A percentile compares a stretch with the other conserved stretches of the same genome.
Evolutionary conservation across 2,888 invertebrate species (phyloP).

Genomic region (Chelonus formosanus): DNA sequence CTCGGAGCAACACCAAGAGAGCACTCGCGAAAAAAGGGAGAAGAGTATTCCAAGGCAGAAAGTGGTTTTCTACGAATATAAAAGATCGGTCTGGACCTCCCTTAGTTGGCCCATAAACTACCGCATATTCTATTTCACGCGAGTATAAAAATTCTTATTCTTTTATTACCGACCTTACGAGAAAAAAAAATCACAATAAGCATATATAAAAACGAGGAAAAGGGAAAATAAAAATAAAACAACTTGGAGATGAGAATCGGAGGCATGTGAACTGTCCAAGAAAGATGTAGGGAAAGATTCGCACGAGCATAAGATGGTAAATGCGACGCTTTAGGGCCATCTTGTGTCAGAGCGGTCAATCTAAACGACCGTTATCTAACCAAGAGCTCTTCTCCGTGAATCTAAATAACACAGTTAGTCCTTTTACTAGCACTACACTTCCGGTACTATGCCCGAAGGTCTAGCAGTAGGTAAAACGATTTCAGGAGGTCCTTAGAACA

Average conservation of each 20-base stretch:
- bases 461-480: background rate
- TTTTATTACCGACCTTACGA: background rate
- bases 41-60: conserved; percentile 33
- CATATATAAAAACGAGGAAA: conserved; percentile 5
- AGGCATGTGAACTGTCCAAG: conserved; percentile 34
- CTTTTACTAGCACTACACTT: conserved; percentile 22
- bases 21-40: conserved; percentile 45
- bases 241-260: conserved; percentile 26
- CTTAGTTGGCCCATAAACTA: conserved; percentile 53
- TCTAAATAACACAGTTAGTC: conserved; percentile 55
- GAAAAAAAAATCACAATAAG: conserved; percentile 18
- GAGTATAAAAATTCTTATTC: conserved; percentile 40
- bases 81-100: conserved; percentile 46
- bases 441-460: background rate
- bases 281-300: conserved; percentile 14
- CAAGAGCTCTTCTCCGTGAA: conserved; percentile 46
- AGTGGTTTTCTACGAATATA: conserved; percentile 43
- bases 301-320: conserved; percentile 48
- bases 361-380: conserved; percentile 60
- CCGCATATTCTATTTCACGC: conserved; percentile 58
- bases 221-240: conserved; percentile 36
- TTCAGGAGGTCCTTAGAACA: background rate
- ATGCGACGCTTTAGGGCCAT: conserved; percentile 62
- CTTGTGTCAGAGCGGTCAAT: conserved; percentile 61
- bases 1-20: conserved; percentile 48